phyloP scores from a whole-genome alignment of 2,888 invertebrate genomes.

The Dione vanillae region DNA sequence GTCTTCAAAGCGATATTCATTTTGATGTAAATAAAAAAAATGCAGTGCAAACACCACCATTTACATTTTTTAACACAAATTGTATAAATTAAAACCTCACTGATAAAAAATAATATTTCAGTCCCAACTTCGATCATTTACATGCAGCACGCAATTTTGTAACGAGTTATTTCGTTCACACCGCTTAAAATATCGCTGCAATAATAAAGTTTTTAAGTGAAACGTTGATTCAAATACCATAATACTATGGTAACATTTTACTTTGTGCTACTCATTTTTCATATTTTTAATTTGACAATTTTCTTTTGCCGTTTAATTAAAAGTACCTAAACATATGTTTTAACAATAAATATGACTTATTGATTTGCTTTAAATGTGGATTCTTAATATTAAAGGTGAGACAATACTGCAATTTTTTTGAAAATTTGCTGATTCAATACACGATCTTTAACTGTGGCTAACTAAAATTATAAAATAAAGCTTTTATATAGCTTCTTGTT shows the following conservation, averaged over 20 bases:
- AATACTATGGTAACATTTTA: slow-evolving; percentile 8
- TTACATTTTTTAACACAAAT: slow-evolving; percentile 27
- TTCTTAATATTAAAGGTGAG: too few relatives aligned
- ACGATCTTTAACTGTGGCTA: too few relatives aligned
- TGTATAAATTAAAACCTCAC: slow-evolving; percentile 32
- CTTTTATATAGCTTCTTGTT: too few relatives aligned
- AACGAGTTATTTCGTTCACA: slow-evolving; percentile 26
- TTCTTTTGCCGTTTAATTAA: too few relatives aligned
- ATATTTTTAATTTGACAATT: background rate
- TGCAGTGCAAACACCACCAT: slow-evolving; percentile 14
- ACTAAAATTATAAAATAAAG: too few relatives aligned
- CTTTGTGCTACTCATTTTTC: slow-evolving; percentile 1
- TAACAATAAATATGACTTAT: too few relatives aligned
- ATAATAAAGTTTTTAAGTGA: slow-evolving; percentile 13
- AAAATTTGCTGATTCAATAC: too few relatives aligned
- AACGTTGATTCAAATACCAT: slow-evolving; percentile 9
- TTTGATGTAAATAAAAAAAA: slow-evolving; percentile 7
- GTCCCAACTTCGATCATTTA: slow-evolving; percentile 32
- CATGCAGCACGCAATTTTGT: slow-evolving; percentile 27
- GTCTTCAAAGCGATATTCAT: slow-evolving; percentile 24
- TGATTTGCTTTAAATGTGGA: too few relatives aligned
- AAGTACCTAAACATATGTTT: too few relatives aligned
- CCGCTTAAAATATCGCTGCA: slow-evolving; percentile 22
- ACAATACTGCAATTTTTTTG: too few relatives aligned
- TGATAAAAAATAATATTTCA: slow-evolving; percentile 27